Base-by-base conservation (phyloP, 1,140 invertebrate species). In the Drosophila sp. region DNA sequence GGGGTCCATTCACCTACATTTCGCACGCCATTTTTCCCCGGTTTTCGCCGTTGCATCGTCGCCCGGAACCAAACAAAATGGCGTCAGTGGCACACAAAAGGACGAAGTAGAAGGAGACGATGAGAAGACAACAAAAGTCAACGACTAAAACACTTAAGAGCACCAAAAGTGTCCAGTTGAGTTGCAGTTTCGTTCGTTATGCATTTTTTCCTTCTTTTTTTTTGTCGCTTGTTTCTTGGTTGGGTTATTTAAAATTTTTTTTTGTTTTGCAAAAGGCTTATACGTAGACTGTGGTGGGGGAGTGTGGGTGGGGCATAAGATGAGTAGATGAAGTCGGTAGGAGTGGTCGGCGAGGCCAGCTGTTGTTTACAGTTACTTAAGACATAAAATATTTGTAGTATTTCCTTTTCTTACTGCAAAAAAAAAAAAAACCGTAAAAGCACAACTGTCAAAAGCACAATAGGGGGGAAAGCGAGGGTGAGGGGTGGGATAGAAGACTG, bases 1-100 rank as follows among this genome's bases (percentile, higher is more conserved):
- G 54, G 79, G 83, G 83, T 89, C 80, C 83, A 87, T 89, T 89
- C 83, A 87, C 83, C 83, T 83, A 87, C 76, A 89, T 78, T 78
- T 78, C 62, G 76, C 76, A 78, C 76, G 69, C 74, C 76, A 78
- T 83, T 87, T 83, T 73, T 65, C 60, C 71, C 67, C 60, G 8
- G 23, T n/a, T n/a, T 7, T 17, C n/a, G 41, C 7, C 56, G 47
- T 50, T 63, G 57, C 65, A 76, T 10, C 40, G 33, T 25, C 35
- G 41, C 11, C 10, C 30, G 66, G 70, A 66, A 72, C 75, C 77
- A 77, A 70, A 77, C 75, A 86, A 82, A 79, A 86, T 86, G 82
- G 82, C 79, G 76, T 69, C 81, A 73, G 66, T 68, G 47, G 67
- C 70, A 71, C 74, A 70, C 77, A 76, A 82, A 86, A 72, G 70